These are phyloP conservation scores for Eustalomyia histrio DNA, from an alignment of 2,888 invertebrate species.

Conservation along the genomic window DNA sequence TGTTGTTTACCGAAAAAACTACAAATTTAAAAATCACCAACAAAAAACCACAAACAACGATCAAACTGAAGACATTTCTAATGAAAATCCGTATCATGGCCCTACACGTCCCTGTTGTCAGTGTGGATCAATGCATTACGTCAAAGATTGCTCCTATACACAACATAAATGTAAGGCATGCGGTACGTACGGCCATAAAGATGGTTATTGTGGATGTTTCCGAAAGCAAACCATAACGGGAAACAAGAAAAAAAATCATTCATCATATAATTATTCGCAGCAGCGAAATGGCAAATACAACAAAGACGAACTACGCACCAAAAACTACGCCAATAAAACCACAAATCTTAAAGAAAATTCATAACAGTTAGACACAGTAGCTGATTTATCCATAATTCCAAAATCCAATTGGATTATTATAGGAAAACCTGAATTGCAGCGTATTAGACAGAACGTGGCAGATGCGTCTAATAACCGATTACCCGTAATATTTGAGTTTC, in stretches of 20 bases:
- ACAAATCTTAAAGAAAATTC: background rate
- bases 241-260: slow-evolving; percentile 5
- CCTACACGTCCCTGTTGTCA: no score
- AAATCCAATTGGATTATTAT: no score
- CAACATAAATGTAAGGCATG: background rate
- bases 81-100: no score
- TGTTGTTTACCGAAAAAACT: background rate
- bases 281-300: background rate
- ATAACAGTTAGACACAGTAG: slow-evolving; percentile 30
- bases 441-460: slow-evolving; percentile 8
- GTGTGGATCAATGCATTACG: no score
- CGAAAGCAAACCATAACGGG: no score
- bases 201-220: no score
- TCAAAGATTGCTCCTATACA: no score
- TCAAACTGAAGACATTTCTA: background rate
- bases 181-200: background rate
- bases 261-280: no score
- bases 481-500: slow-evolving; percentile 21
- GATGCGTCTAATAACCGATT: slow-evolving; percentile 31
- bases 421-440: no score
- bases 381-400: slow-evolving; percentile 27
- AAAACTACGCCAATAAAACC: slow-evolving; percentile 10
- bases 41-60: background rate
- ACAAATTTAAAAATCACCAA: background rate
- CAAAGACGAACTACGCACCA: background rate